A percentile compares a stretch with the other conserved stretches of the same genome.
Conservation (phyloP, 2,888 invertebrate species). For the Sphaerophoria taeniata region DNA sequence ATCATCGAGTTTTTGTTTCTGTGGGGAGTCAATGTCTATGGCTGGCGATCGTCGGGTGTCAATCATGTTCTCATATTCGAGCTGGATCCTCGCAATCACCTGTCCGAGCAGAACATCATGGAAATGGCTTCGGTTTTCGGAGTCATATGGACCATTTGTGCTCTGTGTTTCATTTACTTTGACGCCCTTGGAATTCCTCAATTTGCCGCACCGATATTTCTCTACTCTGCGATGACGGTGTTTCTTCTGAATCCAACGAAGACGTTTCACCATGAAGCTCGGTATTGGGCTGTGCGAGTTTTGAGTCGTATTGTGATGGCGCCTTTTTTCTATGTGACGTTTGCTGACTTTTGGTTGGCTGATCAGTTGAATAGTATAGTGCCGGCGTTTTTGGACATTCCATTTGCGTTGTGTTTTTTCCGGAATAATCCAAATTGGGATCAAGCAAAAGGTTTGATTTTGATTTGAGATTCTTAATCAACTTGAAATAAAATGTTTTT, state of each 20-base stretch:
- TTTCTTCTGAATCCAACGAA: conserved; percentile 91
- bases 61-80: conserved; percentile 94
- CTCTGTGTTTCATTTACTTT: conserved; percentile 88
- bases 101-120: conserved; percentile 90
- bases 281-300: conserved; percentile 87
- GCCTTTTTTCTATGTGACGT: conserved; percentile 90
- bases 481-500: not conserved
- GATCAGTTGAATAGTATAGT: conserved; percentile 92
- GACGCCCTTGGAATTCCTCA: conserved; percentile 88
- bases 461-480: not conserved
- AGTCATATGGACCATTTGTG: conserved; percentile 88
- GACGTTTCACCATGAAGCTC: conserved; percentile 89
- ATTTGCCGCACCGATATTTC: conserved; percentile 89
- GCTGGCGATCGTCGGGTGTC: conserved; percentile 92
- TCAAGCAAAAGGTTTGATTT: conserved; percentile 79
- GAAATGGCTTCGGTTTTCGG: conserved; percentile 90
- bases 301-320: conserved; percentile 87
- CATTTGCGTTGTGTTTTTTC: conserved; percentile 92
- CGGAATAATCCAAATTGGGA: conserved; percentile 85
- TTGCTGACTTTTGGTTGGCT: conserved; percentile 94
- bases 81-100: conserved; percentile 90
- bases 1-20: conserved; percentile 90
- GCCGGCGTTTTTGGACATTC: conserved; percentile 90
- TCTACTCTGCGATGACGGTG: conserved; percentile 87
- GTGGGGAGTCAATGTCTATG: conserved; percentile 91